phyloP scores from a whole-genome alignment of 2,888 invertebrate species.

The Pimpla rufipes region DNA sequence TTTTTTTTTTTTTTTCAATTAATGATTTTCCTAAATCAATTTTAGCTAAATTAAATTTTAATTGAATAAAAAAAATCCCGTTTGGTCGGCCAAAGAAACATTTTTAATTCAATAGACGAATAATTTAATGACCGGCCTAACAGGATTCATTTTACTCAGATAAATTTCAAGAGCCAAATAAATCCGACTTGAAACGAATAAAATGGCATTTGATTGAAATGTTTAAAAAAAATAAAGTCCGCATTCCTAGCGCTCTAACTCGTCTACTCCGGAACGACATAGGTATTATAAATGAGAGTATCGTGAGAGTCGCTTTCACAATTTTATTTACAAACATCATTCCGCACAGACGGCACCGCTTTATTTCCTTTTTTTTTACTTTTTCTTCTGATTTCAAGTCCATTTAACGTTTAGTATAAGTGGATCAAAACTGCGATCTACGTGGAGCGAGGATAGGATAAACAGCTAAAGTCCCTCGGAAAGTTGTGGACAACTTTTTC shows the following conservation, averaged over 20 bases:
- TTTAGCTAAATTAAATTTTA: too few species aligned
- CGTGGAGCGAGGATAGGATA: conserved; percentile 55
- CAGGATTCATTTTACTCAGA: too few species aligned
- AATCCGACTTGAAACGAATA: too few species aligned
- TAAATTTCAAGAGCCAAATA: too few species aligned
- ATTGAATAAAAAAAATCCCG: too few species aligned
- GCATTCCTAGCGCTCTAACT: conserved; percentile 24
- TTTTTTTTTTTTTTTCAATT: too few species aligned
- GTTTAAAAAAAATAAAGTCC: not conserved
- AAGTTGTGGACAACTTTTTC: conserved; percentile 48
- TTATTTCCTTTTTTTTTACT: conserved; percentile 54
- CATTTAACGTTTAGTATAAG: conserved; percentile 71
- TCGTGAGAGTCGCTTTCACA: conserved; percentile 74
- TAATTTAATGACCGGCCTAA: too few species aligned
- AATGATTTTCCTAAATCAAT: too few species aligned
- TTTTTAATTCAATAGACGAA: too few species aligned
- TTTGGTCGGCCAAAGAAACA: too few species aligned
- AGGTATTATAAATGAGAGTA: conserved; percentile 70
- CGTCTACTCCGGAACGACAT: conserved; percentile 17
- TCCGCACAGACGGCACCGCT: conserved; percentile 71
- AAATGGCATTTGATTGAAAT: too few species aligned
- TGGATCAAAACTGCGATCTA: conserved; percentile 70
- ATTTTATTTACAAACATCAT: conserved; percentile 80
- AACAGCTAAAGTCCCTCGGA: conserved; percentile 66
- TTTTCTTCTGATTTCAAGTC: conserved; percentile 54